These are phyloP conservation scores for Sinocyclocheilus maitianheensis DNA, from an alignment of 2,113 vertebrate genomes.

Conservation along the genomic window DNA sequence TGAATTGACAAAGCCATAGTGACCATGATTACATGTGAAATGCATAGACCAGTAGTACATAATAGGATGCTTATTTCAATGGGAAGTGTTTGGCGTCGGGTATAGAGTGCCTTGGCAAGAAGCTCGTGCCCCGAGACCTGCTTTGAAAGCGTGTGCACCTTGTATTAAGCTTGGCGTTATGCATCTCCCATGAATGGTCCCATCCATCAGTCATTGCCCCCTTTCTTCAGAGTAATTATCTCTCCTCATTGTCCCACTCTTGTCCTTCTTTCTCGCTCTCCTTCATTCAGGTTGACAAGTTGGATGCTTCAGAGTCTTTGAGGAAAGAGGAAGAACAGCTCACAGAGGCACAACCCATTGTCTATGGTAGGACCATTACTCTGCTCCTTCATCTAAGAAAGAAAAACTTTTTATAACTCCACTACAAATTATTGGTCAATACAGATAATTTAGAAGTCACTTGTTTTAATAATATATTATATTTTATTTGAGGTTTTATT, in stretches of 20 bases:
- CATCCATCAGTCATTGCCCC: slow-evolving; percentile 73
- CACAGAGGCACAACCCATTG: slow-evolving; percentile 97
- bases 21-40: not conserved
- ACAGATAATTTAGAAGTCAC: too few species aligned
- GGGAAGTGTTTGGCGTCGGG: slow-evolving; percentile 15
- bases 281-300: slow-evolving; percentile 90
- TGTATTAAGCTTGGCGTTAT: slow-evolving; percentile 74
- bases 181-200: slow-evolving; percentile 78
- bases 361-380: slow-evolving; percentile 85
- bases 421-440: not conserved
- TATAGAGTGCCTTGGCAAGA: slow-evolving; percentile 33
- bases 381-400: not conserved
- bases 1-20: not conserved
- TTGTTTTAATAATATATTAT: not conserved
- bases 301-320: slow-evolving; percentile 96
- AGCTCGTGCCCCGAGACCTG: slow-evolving; percentile 43
- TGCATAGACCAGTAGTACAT: not conserved
- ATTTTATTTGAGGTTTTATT: not conserved
- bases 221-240: slow-evolving; percentile 28
- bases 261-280: slow-evolving; percentile 37
- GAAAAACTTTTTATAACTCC: not conserved
- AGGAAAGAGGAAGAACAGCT: slow-evolving; percentile 99
- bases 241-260: slow-evolving; percentile 36
- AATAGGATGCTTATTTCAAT: not conserved
- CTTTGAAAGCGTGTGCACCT: slow-evolving; percentile 59